phyloP scores from a whole-genome alignment of 1,140 invertebrate genomes.

The Panulirus ornatus region DNA sequence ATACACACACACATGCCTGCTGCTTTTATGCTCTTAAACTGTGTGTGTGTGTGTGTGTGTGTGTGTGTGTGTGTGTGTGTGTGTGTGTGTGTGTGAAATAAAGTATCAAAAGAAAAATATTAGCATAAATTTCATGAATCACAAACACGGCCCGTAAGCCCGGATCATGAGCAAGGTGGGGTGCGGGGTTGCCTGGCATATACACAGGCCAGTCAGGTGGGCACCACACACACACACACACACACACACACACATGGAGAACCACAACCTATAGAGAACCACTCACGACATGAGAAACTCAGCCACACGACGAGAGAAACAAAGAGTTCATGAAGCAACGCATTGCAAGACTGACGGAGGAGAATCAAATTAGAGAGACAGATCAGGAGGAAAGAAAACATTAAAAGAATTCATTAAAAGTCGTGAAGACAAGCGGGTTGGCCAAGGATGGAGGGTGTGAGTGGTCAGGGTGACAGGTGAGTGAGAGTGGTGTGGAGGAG shows the following conservation, averaged over 20 bases:
- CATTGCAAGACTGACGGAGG: too few species aligned
- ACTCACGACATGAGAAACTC: too few species aligned
- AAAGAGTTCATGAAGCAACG: too few species aligned
- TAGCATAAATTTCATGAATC: neutral
- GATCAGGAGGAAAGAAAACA: neutral
- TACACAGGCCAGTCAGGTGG: neutral
- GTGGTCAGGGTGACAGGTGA: neutral
- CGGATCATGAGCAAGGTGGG: neutral
- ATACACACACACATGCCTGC: neutral
- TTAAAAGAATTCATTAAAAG: neutral
- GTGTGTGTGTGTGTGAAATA: conserved; percentile 28
- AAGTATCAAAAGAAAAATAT: neutral
- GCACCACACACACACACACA: neutral
- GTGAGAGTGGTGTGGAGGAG: neutral
- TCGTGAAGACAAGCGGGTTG: neutral
- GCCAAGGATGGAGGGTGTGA: neutral
- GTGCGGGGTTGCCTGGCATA: neutral
- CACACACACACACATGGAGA: neutral
- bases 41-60: conserved; percentile 15
- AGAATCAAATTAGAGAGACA: too few species aligned
- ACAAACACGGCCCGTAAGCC: neutral
- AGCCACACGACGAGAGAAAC: neutral
- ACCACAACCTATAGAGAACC: neutral
- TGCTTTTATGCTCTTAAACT: neutral
- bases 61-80: conserved; percentile 37